These are phyloP conservation scores for Halcyon leucocephala DNA, from an alignment of 2,797 vertebrate species.

Conservation along the genomic window DNA sequence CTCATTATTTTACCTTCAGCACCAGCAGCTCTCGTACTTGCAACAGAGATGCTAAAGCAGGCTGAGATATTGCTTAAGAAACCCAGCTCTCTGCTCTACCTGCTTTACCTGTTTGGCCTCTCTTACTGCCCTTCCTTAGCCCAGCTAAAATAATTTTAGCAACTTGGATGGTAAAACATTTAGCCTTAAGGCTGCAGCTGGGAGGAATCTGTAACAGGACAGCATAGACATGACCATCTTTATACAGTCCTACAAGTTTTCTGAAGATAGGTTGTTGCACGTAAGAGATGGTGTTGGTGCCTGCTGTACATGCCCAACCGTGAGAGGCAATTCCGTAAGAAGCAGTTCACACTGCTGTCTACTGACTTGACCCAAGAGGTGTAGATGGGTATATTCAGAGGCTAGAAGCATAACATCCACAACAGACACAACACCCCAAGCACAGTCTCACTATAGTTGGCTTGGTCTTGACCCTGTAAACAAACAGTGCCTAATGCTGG, in stretches of 20 bases:
- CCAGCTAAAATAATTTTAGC: background rate
- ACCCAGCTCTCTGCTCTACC: background rate
- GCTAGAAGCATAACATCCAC: background rate
- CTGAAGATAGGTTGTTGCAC: background rate
- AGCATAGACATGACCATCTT: background rate
- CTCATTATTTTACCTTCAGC: background rate
- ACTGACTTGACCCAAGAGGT: background rate
- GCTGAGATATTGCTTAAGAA: conserved; percentile 17
- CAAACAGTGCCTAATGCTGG: background rate
- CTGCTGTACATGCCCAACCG: background rate
- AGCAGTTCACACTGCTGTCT: background rate
- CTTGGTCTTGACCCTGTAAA: background rate
- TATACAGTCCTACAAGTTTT: background rate
- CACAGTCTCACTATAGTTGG: background rate
- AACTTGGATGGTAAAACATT: background rate
- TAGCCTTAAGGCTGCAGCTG: background rate
- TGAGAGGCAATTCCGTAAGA: background rate
- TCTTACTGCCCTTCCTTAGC: background rate
- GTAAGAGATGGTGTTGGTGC: background rate
- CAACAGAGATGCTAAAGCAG: background rate
- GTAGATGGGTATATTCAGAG: background rate
- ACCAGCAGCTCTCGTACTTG: background rate
- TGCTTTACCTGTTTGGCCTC: conserved; percentile 37
- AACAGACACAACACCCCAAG: background rate
- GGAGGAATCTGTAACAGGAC: background rate